These are phyloP conservation scores for Lophura nycthemera DNA, from an alignment of 2,113 vertebrate species.

Conservation along the genomic window DNA sequence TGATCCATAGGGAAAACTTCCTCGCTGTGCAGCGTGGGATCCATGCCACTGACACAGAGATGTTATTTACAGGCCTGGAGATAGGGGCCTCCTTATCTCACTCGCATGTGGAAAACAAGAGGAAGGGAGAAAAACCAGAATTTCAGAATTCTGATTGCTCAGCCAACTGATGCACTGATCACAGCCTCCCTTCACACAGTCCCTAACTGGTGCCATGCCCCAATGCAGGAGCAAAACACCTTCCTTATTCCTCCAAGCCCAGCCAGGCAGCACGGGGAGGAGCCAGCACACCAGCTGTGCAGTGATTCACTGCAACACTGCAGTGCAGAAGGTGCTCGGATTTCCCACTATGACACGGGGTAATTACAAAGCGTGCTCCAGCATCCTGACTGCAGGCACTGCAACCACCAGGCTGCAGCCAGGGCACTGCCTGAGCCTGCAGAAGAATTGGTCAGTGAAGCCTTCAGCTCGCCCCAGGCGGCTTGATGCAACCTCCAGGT, in stretches of 20 bases:
- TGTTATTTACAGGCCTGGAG: neutral
- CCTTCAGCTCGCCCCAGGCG: neutral
- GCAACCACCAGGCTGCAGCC: neutral
- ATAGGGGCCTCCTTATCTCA: neutral
- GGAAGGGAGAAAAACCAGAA: neutral
- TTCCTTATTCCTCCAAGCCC: neutral
- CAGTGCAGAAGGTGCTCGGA: neutral
- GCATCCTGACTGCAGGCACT: neutral
- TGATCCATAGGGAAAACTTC: neutral
- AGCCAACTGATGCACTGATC: neutral
- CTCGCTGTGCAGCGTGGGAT: fast-evolving
- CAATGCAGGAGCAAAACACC: neutral
- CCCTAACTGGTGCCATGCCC: neutral
- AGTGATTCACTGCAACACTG: neutral
- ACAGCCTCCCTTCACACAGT: neutral
- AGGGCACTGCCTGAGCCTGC: neutral
- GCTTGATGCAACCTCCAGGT: neutral
- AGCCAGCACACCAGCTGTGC: neutral
- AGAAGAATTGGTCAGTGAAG: neutral
- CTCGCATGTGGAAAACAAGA: neutral
- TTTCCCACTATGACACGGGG: constrained; percentile 24
- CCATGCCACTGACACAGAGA: neutral
- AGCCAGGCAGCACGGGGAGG: neutral
- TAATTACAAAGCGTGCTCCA: neutral
- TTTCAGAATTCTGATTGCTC: neutral